Conservation (phyloP, 2,888 invertebrate species). For the Lasioglossum zephyrum region DNA sequence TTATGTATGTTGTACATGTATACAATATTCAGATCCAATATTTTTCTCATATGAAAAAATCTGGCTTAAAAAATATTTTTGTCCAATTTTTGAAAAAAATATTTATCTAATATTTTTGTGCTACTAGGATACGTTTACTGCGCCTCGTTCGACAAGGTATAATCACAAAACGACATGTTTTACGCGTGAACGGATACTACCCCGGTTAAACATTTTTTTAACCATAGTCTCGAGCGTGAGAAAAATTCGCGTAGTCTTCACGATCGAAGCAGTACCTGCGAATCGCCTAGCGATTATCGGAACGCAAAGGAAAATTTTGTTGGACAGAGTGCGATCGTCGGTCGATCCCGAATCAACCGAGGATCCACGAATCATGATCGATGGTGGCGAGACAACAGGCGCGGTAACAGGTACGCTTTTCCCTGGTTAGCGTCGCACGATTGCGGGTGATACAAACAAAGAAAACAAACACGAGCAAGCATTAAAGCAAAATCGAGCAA, state of each 20-base stretch:
- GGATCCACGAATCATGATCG: background rate
- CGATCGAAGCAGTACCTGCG: background rate
- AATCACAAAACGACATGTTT: no score
- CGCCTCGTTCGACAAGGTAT: no score
- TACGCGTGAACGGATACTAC: no score
- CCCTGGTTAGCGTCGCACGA: slow-evolving; percentile 38
- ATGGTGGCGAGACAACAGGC: background rate
- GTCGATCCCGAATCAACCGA: slow-evolving; percentile 25
- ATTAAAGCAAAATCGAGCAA: background rate
- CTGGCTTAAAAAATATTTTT: no score
- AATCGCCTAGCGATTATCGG: background rate
- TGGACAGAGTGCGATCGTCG: background rate
- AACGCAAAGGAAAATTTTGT: background rate
- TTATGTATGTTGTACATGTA: no score
- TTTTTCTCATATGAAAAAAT: no score
- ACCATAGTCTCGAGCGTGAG: background rate
- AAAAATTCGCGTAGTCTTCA: background rate
- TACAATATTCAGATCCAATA: no score
- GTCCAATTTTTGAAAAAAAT: no score
- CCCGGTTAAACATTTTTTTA: background rate
- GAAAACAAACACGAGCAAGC: background rate
- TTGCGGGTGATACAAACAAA: background rate
- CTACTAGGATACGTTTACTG: no score
- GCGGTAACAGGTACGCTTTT: slow-evolving; percentile 22
- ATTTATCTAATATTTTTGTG: no score